These are phyloP conservation scores for Platerodrilus igneus DNA, from an alignment of 2,888 invertebrate genomes.

Conservation along the genomic window DNA sequence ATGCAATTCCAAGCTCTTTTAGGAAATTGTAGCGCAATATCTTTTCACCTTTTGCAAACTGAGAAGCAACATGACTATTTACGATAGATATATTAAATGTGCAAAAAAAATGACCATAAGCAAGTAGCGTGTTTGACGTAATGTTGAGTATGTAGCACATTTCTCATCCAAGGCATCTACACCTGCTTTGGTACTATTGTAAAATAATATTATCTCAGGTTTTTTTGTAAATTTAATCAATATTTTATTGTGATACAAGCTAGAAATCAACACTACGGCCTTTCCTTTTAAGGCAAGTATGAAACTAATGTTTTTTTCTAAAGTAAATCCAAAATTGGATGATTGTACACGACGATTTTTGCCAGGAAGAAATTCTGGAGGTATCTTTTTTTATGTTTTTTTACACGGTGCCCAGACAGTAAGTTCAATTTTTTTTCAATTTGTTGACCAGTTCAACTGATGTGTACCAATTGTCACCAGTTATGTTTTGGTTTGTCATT, in stretches of 20 bases:
- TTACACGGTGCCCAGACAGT: conserved; percentile 1
- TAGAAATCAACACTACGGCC: conserved; percentile 28
- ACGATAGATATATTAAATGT: conserved; percentile 6
- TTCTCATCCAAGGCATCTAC: conserved; percentile 30
- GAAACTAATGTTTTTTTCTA: conserved; percentile 22
- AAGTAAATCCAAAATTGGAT: conserved; percentile 18
- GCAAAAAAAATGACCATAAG: conserved; percentile 27
- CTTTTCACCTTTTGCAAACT: background rate
- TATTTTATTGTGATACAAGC: conserved; percentile 26
- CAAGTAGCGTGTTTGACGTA: conserved; percentile 30
- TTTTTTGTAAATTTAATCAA: conserved; percentile 21
- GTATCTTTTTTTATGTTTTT: conserved; percentile 17
- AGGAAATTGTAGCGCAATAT: background rate
- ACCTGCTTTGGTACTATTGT: conserved; percentile 31
- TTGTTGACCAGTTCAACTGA: too few relatives aligned
- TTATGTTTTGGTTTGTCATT: conserved; percentile 1
- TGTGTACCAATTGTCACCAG: too few relatives aligned
- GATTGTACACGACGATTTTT: conserved; percentile 10
- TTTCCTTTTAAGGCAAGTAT: conserved; percentile 27
- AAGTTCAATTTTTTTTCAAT: background rate
- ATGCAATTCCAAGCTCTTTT: background rate
- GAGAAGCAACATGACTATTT: conserved; percentile 6
- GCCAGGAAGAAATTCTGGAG: conserved; percentile 22
- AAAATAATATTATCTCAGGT: conserved; percentile 30
- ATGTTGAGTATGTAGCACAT: conserved; percentile 28